Evolutionary conservation across 2,888 invertebrate species (phyloP).

Genomic region (Lasius platythorax): DNA sequence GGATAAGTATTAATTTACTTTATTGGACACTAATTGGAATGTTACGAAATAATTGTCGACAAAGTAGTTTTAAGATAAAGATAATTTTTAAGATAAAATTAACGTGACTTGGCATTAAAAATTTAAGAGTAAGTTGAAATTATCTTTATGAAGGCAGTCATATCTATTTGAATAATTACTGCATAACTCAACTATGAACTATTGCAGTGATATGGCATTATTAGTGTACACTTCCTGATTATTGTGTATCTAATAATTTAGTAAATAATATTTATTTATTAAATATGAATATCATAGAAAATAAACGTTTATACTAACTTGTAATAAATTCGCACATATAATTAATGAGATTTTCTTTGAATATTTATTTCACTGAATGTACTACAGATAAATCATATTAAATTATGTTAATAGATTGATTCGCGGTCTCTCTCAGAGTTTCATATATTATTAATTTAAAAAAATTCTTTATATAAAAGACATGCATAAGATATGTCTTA

Average conservation of each 20-base stretch:
- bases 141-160: neutral
- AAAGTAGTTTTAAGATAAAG: neutral
- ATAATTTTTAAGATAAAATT: neutral
- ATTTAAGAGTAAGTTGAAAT: neutral
- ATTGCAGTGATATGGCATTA: neutral
- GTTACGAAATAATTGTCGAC: neutral
- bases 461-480: neutral
- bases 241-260: neutral
- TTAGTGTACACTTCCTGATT: neutral
- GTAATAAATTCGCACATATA: neutral
- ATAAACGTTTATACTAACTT: neutral
- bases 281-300: neutral
- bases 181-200: neutral
- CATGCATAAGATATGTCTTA: neutral
- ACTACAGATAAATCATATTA: neutral
- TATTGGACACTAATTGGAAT: neutral
- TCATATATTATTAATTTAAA: neutral
- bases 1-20: neutral
- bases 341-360: neutral
- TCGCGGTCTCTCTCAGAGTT: neutral
- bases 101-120: neutral
- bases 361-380: neutral
- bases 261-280: neutral
- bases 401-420: neutral
- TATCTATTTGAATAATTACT: neutral